phyloP scores from a whole-genome alignment of 2,888 invertebrate species.

The Drosophila colorata region DNA sequence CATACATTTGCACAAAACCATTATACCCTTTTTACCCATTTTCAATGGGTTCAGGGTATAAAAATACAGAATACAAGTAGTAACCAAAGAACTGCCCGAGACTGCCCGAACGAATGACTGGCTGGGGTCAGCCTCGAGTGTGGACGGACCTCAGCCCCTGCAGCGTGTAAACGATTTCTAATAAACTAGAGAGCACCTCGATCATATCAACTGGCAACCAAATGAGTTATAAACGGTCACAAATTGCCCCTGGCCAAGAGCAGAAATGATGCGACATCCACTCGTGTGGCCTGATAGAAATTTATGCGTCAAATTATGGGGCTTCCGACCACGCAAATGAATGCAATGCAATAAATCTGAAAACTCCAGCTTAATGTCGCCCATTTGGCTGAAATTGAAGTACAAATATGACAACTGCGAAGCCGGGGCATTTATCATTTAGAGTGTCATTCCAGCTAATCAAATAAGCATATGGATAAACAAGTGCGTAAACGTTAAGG shows the following conservation, averaged over 20 bases:
- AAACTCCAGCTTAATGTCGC: constrained; percentile 28
- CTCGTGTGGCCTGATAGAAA: constrained; percentile 55
- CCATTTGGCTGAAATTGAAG: constrained; percentile 30
- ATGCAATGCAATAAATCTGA: constrained; percentile 68
- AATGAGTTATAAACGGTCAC: constrained; percentile 75
- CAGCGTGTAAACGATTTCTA: constrained; percentile 43
- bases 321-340: constrained; percentile 63
- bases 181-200: constrained; percentile 44
- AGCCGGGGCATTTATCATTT: constrained; percentile 12
- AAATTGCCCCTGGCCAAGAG: constrained; percentile 33
- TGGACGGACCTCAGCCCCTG: background rate
- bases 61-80: constrained; percentile 42
- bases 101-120: constrained; percentile 8
- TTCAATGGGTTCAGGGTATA: too few species aligned
- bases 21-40: too few species aligned
- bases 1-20: too few species aligned
- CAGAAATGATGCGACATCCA: constrained; percentile 31
- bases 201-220: constrained; percentile 70
- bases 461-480: background rate
- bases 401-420: constrained; percentile 20
- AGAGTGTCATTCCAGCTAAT: constrained; percentile 4
- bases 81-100: background rate
- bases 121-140: constrained; percentile 11
- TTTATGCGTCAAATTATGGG: constrained; percentile 72
- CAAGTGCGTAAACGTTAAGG: too few species aligned